These are phyloP conservation scores for Gastrophysa polygoni DNA, from an alignment of 2,888 invertebrate species.

Conservation along the genomic window DNA sequence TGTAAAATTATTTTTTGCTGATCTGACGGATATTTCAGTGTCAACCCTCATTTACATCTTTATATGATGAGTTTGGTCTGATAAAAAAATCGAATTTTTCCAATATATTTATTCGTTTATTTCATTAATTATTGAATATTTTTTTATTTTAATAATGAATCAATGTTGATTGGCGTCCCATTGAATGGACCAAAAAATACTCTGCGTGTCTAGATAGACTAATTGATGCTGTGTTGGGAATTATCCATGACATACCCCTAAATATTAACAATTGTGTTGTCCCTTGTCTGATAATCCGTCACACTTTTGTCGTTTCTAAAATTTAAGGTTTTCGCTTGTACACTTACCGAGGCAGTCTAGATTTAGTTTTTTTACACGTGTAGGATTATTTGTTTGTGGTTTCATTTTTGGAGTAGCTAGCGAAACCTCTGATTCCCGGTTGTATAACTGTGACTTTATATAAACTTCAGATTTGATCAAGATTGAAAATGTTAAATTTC, in stretches of 20 bases:
- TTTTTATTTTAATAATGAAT: constrained; percentile 5
- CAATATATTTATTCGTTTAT: too few relatives aligned
- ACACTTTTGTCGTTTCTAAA: not conserved
- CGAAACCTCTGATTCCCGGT: constrained; percentile 20
- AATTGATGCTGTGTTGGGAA: not conserved
- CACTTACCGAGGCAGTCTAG: constrained; percentile 25
- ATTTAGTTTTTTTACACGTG: constrained; percentile 29
- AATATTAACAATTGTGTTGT: constrained; percentile 2
- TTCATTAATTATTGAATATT: too few relatives aligned
- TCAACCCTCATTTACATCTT: too few relatives aligned
- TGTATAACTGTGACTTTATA: too few relatives aligned
- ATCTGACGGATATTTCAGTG: too few relatives aligned
- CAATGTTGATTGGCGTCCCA: not conserved
- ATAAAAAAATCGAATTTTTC: too few relatives aligned
- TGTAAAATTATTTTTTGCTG: too few relatives aligned
- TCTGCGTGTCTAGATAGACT: not conserved
- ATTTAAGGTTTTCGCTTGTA: constrained; percentile 20
- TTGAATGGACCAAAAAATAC: not conserved
- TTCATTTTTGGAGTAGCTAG: constrained; percentile 34
- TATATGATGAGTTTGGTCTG: too few relatives aligned
- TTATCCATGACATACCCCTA: constrained; percentile 11
- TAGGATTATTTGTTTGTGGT: constrained; percentile 36
- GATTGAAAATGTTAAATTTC: too few relatives aligned
- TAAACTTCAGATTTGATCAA: too few relatives aligned
- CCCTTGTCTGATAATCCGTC: constrained; percentile 2